Conservation (phyloP, 2,888 invertebrate genomes). For the Girardia tigrina region DNA sequence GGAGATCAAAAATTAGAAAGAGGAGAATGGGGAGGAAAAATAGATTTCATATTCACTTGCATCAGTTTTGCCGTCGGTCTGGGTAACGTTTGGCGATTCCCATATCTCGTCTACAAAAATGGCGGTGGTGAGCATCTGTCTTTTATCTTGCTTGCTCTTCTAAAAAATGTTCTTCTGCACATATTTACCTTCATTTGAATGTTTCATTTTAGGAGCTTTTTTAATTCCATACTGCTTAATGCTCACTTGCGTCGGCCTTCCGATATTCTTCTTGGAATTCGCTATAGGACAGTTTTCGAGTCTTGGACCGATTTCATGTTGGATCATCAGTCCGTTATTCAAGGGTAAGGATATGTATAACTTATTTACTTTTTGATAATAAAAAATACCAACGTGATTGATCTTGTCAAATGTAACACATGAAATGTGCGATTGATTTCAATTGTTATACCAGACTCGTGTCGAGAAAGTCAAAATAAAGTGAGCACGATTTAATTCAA, state of each 20-base stretch:
- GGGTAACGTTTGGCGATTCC: constrained; percentile 36
- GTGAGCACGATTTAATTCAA: too few species aligned
- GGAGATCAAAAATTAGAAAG: constrained; percentile 24
- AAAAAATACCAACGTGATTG: too few species aligned
- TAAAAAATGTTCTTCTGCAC: too few species aligned
- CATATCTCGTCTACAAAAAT: constrained; percentile 40
- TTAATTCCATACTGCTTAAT: constrained; percentile 67
- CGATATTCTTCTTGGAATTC: constrained; percentile 67
- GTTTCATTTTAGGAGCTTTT: constrained; percentile 51
- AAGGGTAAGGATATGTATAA: constrained; percentile 49
- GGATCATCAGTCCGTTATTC: constrained; percentile 63
- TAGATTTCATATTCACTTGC: constrained; percentile 35
- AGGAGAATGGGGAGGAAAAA: constrained; percentile 35
- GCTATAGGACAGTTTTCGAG: constrained; percentile 66
- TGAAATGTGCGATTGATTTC: too few species aligned
- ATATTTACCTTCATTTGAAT: background rate
- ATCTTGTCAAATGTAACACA: too few species aligned
- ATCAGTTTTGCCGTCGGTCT: constrained; percentile 36
- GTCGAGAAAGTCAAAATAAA: too few species aligned
- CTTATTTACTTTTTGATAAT: too few species aligned
- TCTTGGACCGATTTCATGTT: constrained; percentile 60
- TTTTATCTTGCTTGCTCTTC: too few species aligned
- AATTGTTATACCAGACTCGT: too few species aligned
- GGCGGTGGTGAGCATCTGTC: constrained; percentile 39
- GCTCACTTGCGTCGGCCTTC: constrained; percentile 64